Base-by-base conservation (phyloP, 2,797 vertebrate species). In the Buphagus erythrorhynchus region DNA sequence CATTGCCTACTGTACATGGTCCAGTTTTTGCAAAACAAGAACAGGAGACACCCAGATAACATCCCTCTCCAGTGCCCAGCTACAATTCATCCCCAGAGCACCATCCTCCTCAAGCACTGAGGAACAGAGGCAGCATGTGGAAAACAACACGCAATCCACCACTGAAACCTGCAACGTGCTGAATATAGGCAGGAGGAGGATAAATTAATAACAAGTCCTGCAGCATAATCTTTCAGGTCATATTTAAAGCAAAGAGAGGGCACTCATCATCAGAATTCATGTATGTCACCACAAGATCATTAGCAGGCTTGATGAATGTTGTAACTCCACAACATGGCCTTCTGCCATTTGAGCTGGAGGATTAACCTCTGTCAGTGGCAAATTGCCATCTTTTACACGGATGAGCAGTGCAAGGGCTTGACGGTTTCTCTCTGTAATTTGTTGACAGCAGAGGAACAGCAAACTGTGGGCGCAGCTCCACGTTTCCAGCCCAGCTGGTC, bases 1-100 rank as follows among this genome's bases (percentile, higher is more conserved):
- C 4, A 14, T 7, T 0, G 0, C 24, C 62, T 17, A 42, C 22
- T 26, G 8, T 7, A 55, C 0, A 1, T 11, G 20, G 33, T 77
- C 42, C 51, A 49, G 15, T 52, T 69, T 65, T 82, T 66, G n/a
- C 49, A 78, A 66, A 76, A 68, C 13, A 22, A 36, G n/a, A 68
- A 45, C 20, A 42, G 62, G 5, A 82, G 35, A 10, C 10, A 16
- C 19, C 5, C 7, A 10, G 45, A 3, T 13, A 87, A 52, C 31
- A 80, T 5, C 29, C 25, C 11, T 29, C 20, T 35, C 22, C 51
- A 59, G 18, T 28, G 28, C 25, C 21, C 59, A 65, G 46, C 55
- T 82, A 48, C 6, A 5, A 5, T 35, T 67, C 58, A 57, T 43
- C 10, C 62, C 51, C 68, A 24, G 11, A 71, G 31, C 55, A 91